Base-by-base conservation (phyloP, 2,797 vertebrate genomes). In the Etheostoma nigrum region DNA sequence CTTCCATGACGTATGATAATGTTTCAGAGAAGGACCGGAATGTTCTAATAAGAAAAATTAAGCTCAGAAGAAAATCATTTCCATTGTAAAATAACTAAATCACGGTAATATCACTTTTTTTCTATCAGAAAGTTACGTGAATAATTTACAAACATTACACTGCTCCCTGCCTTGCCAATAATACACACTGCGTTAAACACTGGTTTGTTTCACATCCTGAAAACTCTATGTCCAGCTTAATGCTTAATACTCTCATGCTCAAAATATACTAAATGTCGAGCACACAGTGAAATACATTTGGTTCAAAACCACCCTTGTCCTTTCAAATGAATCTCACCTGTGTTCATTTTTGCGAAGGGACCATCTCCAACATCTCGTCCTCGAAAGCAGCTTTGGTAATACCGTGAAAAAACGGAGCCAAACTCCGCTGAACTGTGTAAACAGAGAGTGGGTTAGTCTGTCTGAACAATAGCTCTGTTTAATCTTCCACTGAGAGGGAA, bases 341-440 rank as follows among this genome's bases (percentile, higher is more conserved):
- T 66, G 88, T 94, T 95, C 94, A 95, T 95, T 82, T 84, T 94
- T 52, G 77, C 80, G 71, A 79, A 59, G 55, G 25, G 33, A 76
- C 48, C 62, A 18, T 82, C 66, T 78, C 73, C 87, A 76, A 67
- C 86, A 88, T 89, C 80, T 87, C 83, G 70, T 58, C 74, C 74
- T 15, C 51, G 14, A 57, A 66, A 25, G 51, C 70, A 72, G 74
- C 49, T 75, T 64, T 27, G 74, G 63, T n/a, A 1, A 55, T 44
- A 54, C 54, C 19, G 42, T 7, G 7, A 16, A 10, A 44, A 58
- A 57, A 45, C 6, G 25, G 19, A 82, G 57, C 23, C 12, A 59
- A 80, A 81, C 64, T 86, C 47, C 0, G 36, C 3, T 47, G 12
- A 78, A 78, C 0, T 52, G 63, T 63, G 49, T 68, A 19, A 25